phyloP scores from a whole-genome alignment of 2,888 invertebrate species.

The Nymphalis c-album region DNA sequence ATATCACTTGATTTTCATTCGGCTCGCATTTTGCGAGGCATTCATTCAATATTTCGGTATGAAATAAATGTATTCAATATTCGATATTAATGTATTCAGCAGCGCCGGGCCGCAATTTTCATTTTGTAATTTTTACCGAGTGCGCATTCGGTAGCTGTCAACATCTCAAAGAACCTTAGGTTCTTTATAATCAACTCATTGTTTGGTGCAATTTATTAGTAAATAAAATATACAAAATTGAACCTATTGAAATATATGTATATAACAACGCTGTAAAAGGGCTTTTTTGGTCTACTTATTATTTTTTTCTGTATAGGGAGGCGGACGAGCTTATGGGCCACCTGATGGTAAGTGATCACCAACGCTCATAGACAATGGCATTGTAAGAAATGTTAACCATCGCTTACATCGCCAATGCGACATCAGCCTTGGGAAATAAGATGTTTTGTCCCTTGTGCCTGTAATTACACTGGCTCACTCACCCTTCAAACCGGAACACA shows the following conservation, averaged over 20 bases:
- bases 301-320: too few species aligned
- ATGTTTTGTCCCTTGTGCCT: too few species aligned
- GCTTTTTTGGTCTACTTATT: too few species aligned
- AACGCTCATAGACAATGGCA: too few species aligned
- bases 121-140: constrained; percentile 81
- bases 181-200: constrained; percentile 33
- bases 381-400: too few species aligned
- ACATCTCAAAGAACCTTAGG: constrained; percentile 43
- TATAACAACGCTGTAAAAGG: too few species aligned
- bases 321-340: too few species aligned
- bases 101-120: constrained; percentile 79
- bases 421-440: too few species aligned
- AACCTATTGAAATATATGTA: not conserved
- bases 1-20: constrained; percentile 65
- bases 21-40: constrained; percentile 61
- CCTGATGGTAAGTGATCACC: too few species aligned
- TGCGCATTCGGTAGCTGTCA: constrained; percentile 65
- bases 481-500: too few species aligned
- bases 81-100: constrained; percentile 80
- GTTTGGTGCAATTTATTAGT: constrained; percentile 13
- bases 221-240: constrained; percentile 4
- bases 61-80: constrained; percentile 79
- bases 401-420: too few species aligned
- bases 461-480: too few species aligned
- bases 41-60: constrained; percentile 75